These are phyloP conservation scores for Cosmopolites sordidus DNA, from an alignment of 2,888 invertebrate genomes.

Conservation along the genomic window DNA sequence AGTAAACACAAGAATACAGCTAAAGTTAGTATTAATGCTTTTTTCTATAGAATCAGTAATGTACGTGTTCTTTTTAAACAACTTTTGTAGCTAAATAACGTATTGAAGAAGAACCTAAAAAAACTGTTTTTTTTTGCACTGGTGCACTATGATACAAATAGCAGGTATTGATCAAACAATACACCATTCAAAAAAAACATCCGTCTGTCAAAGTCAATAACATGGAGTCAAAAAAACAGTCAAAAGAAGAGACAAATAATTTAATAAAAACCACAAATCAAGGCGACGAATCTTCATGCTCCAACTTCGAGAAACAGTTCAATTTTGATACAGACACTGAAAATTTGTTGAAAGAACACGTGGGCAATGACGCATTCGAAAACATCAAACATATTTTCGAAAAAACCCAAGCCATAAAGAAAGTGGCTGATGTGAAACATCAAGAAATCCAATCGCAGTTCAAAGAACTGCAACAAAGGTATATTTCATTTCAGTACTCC, in stretches of 20 bases:
- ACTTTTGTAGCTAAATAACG: too few species aligned
- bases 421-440: conserved; percentile 36
- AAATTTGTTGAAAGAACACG: conserved; percentile 17
- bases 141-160: too few species aligned
- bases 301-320: conserved; percentile 16
- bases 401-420: conserved; percentile 41
- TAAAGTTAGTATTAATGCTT: too few species aligned
- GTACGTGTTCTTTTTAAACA: too few species aligned
- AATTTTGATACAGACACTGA: conserved; percentile 11
- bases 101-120: too few species aligned
- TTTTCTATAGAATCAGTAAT: too few species aligned
- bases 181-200: background rate
- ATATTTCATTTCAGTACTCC: too few species aligned
- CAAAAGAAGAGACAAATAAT: conserved; percentile 28
- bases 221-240: conserved; percentile 31
- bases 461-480: conserved; percentile 18
- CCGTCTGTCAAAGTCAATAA: conserved; percentile 4
- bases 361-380: conserved; percentile 26
- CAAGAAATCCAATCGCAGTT: conserved; percentile 34
- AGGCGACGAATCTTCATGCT: conserved; percentile 3
- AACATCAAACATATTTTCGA: conserved; percentile 34
- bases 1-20: too few species aligned
- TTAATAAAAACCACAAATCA: conserved; percentile 12
- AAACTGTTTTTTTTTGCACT: too few species aligned
- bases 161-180: conserved; percentile 29